phyloP scores from a whole-genome alignment of 2,113 vertebrate genomes.

The Chionis minor region DNA sequence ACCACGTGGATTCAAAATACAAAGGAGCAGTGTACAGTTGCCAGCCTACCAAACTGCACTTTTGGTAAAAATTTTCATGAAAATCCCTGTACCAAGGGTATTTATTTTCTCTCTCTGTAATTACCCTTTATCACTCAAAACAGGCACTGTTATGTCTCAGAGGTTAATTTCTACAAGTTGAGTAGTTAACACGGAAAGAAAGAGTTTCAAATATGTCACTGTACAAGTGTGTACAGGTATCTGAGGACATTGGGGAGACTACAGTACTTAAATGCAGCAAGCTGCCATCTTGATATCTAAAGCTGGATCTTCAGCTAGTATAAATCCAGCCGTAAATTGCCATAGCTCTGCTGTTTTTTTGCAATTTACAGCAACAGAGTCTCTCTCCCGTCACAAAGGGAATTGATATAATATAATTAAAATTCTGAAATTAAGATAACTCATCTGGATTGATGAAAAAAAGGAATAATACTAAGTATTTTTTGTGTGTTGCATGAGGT shows the following conservation, averaged over 20 bases:
- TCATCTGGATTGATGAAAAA: not conserved
- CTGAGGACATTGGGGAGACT: not conserved
- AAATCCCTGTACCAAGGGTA: not conserved
- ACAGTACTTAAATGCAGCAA: not conserved
- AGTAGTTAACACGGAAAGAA: not conserved
- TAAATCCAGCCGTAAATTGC: not conserved
- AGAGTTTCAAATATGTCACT: not conserved
- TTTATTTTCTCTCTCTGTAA: not conserved
- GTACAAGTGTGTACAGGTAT: not conserved
- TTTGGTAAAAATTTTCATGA: not conserved
- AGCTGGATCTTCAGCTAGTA: not conserved
- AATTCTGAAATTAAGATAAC: not conserved
- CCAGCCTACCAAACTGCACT: not conserved
- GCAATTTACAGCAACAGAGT: not conserved
- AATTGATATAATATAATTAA: not conserved
- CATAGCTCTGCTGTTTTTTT: not conserved
- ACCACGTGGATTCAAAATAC: not conserved
- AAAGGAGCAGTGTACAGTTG: not conserved
- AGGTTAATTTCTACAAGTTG: not conserved
- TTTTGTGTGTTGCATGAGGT: not conserved
- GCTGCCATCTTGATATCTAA: not conserved
- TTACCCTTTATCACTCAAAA: not conserved
- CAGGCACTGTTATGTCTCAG: not conserved
- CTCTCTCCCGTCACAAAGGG: not conserved
- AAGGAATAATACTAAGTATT: not conserved